Evolutionary conservation across 2,113 vertebrate species (phyloP).

Genomic region (Actenoides hombroni): DNA sequence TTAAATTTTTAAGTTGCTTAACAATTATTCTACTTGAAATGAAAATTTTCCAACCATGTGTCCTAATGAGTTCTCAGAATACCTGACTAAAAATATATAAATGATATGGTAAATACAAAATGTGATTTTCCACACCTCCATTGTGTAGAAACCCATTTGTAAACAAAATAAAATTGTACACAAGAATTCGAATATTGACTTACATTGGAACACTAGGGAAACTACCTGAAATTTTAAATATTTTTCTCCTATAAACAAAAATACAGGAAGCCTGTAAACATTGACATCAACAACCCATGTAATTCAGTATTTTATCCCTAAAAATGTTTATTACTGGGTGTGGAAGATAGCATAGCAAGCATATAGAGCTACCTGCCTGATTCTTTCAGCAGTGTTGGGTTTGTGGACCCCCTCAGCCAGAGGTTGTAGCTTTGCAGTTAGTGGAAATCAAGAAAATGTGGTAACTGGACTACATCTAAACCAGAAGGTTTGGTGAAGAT

Average conservation of each 20-base stretch:
- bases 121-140: background rate
- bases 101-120: slow-evolving; percentile 32
- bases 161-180: slow-evolving; percentile 38
- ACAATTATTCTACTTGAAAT: slow-evolving; percentile 68
- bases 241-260: background rate
- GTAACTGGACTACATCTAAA: background rate
- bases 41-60: slow-evolving; percentile 50
- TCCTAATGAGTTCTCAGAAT: slow-evolving; percentile 70
- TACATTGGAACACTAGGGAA: background rate
- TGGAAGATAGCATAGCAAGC: background rate
- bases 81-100: slow-evolving; percentile 25
- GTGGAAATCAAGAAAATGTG: background rate
- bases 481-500: background rate
- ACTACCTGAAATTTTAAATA: background rate
- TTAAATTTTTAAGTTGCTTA: slow-evolving; percentile 74
- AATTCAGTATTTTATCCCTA: background rate
- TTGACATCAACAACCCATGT: background rate
- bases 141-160: slow-evolving; percentile 19
- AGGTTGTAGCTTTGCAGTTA: background rate
- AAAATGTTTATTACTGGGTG: background rate
- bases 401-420: background rate
- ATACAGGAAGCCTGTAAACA: background rate
- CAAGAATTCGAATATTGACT: background rate
- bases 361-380: background rate
- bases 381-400: background rate